phyloP scores from a whole-genome alignment of 2,113 vertebrate genomes.

The Rattus rattus region DNA sequence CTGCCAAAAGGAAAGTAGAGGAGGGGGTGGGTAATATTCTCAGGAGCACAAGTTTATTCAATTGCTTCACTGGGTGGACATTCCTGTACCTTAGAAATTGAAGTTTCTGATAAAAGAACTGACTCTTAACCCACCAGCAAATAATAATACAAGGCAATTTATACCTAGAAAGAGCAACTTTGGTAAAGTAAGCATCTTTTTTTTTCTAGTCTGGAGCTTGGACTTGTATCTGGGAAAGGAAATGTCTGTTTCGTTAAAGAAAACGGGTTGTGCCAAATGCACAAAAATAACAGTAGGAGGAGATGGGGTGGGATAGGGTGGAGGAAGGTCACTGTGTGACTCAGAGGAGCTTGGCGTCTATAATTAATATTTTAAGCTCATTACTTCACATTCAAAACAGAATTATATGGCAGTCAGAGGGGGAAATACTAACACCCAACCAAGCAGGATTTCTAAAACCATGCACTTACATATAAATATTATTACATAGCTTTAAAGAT shows the following conservation, averaged over 20 bases:
- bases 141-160: not conserved
- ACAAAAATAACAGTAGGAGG: constrained; percentile 65
- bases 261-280: constrained; percentile 50
- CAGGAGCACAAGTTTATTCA: not conserved
- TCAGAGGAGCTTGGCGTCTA: constrained; percentile 62
- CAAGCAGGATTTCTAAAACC: constrained; percentile 22
- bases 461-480: not conserved
- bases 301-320: not conserved
- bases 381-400: constrained; percentile 66
- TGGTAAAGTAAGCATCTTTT: not conserved
- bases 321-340: constrained; percentile 62
- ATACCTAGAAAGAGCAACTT: not conserved
- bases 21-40: not conserved
- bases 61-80: not conserved
- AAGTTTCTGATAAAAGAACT: constrained; percentile 12
- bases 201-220: not conserved
- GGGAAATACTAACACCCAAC: not conserved
- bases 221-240: constrained; percentile 69
- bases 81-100: constrained; percentile 6
- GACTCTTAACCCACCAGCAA: not conserved
- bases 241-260: constrained; percentile 70
- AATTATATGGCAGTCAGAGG: constrained; percentile 30
- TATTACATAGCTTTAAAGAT: not conserved
- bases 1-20: not conserved
- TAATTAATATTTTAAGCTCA: constrained; percentile 65